Percentiles rank a stretch among this genome's conserved stretches.
These are phyloP conservation scores for Gadopsis bispinosus DNA, from an alignment of 2,797 vertebrate species.

Conservation along the genomic window DNA sequence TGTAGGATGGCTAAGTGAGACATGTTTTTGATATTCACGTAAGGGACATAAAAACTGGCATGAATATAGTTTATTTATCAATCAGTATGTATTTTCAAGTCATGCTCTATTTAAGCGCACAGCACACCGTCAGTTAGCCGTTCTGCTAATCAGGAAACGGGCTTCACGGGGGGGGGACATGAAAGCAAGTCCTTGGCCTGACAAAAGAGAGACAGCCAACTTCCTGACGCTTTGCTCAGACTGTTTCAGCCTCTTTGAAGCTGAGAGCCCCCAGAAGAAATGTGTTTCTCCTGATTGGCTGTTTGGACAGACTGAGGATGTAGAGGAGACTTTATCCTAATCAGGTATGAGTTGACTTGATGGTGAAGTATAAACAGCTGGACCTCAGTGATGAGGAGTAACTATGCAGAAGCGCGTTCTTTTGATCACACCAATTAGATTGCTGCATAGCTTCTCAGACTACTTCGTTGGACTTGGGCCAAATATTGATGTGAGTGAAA, in stretches of 20 bases:
- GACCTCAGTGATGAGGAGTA: constrained; percentile 31
- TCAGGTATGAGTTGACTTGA: constrained; percentile 52
- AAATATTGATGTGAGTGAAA: constrained; percentile 6
- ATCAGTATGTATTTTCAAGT: constrained; percentile 5
- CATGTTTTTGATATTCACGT: constrained; percentile 8
- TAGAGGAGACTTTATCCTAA: constrained; percentile 59
- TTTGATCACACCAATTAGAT: constrained; percentile 43
- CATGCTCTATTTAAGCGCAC: constrained; percentile 11
- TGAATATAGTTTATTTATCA: neutral
- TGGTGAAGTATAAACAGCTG: constrained; percentile 62
- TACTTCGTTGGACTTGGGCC: neutral
- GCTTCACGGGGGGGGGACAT: constrained; percentile 58
- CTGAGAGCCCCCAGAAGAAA: constrained; percentile 54
- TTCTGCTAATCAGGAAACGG: constrained; percentile 65
- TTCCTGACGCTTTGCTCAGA: constrained; percentile 65
- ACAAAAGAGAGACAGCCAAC: constrained; percentile 63
- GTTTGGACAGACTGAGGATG: constrained; percentile 47
- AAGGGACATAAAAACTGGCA: neutral
- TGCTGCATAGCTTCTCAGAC: neutral
- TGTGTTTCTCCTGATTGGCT: constrained; percentile 51
- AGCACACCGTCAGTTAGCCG: constrained; percentile 16
- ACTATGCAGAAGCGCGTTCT: constrained; percentile 8
- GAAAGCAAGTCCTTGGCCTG: constrained; percentile 60
- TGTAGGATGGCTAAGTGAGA: neutral
- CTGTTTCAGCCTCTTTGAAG: constrained; percentile 67